A percentile compares a stretch with the other conserved stretches of the same genome.
Conservation (phyloP, 2,888 invertebrate genomes). For the Argyresthia albistria region DNA sequence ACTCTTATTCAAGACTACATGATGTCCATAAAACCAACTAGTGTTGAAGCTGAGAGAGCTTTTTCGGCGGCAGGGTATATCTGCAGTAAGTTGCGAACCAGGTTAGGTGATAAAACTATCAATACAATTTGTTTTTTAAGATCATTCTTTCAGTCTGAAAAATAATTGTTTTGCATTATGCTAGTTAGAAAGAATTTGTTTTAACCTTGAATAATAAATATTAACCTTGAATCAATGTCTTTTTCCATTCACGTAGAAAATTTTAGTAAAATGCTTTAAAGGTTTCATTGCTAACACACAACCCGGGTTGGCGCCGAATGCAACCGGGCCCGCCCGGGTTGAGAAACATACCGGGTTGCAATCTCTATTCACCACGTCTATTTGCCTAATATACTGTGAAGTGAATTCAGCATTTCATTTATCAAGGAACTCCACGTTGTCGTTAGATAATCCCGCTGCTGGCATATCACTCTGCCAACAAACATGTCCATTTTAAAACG, state of each 20-base stretch:
- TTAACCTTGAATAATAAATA: background rate
- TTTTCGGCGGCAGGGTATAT: constrained; percentile 1
- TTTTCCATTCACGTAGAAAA: background rate
- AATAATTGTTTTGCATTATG: background rate
- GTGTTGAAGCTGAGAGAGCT: constrained; percentile 7
- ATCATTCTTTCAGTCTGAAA: constrained; percentile 5
- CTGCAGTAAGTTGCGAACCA: constrained; percentile 2
- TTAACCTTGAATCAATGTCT: background rate
- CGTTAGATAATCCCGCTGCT: too few species aligned
- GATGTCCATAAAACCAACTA: constrained; percentile 6
- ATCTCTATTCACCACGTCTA: background rate
- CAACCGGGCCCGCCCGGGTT: background rate
- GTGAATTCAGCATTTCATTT: too few species aligned
- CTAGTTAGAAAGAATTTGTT: background rate
- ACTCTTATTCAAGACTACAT: background rate
- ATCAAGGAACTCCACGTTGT: too few species aligned
- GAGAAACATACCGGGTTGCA: background rate
- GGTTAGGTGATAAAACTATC: constrained; percentile 2
- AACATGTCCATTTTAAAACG: too few species aligned
- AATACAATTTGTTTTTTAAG: constrained; percentile 5
- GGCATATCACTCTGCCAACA: too few species aligned
- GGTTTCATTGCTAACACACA: background rate
- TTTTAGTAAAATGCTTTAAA: background rate
- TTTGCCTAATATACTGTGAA: too few species aligned
- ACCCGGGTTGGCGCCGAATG: background rate